A percentile compares a stretch with the other conserved stretches of the same genome.
Evolutionary conservation across 2,113 vertebrate genomes (phyloP).

Genomic region (Gadus macrocephalus): DNA sequence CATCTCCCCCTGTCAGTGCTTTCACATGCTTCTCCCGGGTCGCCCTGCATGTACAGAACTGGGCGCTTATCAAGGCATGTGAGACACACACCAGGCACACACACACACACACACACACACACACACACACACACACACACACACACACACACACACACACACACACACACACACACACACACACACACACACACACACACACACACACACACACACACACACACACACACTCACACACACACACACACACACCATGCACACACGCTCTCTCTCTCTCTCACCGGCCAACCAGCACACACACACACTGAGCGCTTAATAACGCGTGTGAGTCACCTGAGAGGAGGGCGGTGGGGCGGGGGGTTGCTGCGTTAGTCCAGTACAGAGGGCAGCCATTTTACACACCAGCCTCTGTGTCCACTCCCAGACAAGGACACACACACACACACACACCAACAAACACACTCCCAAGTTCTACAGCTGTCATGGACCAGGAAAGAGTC

Average conservation of each 20-base stretch:
- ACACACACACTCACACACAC: too few species aligned
- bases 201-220: too few species aligned
- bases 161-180: background rate
- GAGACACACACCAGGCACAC: background rate
- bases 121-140: too few species aligned
- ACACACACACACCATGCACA: too few species aligned
- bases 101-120: background rate
- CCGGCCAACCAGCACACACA: constrained; percentile 3
- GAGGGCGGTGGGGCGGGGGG: background rate
- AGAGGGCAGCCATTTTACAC: constrained; percentile 44
- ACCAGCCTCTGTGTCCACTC: constrained; percentile 16
- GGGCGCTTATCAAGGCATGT: too few species aligned
- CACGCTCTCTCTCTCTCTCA: too few species aligned
- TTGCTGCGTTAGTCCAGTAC: constrained; percentile 31
- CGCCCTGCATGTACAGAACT: too few species aligned
- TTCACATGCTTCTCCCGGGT: background rate
- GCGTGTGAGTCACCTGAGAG: constrained; percentile 49
- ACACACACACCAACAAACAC: background rate
- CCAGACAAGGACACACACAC: background rate
- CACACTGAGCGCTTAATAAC: constrained; percentile 16
- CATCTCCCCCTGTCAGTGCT: background rate
- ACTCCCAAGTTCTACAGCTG: background rate
- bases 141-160: too few species aligned
- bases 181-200: background rate
- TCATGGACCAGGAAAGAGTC: too few species aligned